Conservation (phyloP, 2,797 vertebrate species). For the Pseudochaenichthys georgianus region DNA sequence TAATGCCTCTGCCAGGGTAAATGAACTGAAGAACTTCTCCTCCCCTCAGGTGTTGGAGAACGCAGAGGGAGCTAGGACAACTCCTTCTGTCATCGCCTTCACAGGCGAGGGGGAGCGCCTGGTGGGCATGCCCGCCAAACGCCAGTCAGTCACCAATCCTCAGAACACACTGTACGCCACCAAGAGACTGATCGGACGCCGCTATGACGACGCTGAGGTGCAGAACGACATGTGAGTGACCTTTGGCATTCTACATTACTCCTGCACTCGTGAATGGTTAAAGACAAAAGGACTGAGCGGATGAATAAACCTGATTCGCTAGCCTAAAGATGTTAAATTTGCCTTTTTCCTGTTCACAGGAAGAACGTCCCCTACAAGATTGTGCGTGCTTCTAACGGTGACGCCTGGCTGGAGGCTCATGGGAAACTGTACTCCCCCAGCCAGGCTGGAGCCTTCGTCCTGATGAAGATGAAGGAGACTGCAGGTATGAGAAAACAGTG, state of each 20-base stretch:
- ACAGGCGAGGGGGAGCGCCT: conserved; percentile 92
- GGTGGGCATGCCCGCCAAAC: conserved; percentile 98
- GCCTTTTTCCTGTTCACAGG: conserved; percentile 70
- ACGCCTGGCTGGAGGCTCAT: conserved; percentile 97
- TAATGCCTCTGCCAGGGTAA: neutral
- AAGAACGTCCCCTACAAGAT: conserved; percentile 98
- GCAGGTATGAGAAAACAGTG: conserved; percentile 83
- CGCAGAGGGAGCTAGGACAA: conserved; percentile 96
- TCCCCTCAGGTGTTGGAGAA: conserved; percentile 93
- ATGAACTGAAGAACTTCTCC: neutral
- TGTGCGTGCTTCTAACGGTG: conserved; percentile 95
- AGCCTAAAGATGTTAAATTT: too few species aligned
- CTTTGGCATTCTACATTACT: too few species aligned
- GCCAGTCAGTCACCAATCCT: conserved; percentile 96
- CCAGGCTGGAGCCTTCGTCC: conserved; percentile 96
- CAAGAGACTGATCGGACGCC: conserved; percentile 96
- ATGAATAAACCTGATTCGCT: neutral
- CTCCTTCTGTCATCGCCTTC: conserved; percentile 96
- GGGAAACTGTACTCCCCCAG: conserved; percentile 98
- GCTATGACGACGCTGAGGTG: conserved; percentile 94
- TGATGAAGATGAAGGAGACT: conserved; percentile 99
- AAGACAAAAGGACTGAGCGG: neutral
- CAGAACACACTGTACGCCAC: conserved; percentile 98
- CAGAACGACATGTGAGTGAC: conserved; percentile 95
- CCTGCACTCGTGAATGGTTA: too few species aligned